These are phyloP conservation scores for Balaeniceps rex DNA, from an alignment of 2,113 vertebrate species.

Conservation along the genomic window DNA sequence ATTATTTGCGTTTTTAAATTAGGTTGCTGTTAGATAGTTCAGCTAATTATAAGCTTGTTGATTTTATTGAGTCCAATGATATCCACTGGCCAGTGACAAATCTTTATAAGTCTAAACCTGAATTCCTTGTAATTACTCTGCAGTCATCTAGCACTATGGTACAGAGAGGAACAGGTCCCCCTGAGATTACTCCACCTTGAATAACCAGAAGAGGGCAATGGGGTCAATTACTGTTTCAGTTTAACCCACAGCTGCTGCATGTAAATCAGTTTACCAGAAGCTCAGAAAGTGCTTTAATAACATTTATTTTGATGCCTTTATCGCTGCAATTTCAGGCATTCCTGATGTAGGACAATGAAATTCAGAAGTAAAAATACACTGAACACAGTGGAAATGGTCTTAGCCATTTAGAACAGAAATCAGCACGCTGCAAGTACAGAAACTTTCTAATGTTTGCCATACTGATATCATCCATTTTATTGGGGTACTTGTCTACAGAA, in stretches of 20 bases:
- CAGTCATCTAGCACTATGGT: constrained; percentile 36
- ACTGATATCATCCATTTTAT: not conserved
- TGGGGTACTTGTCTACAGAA: not conserved
- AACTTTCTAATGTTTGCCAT: not conserved
- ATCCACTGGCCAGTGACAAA: constrained; percentile 65
- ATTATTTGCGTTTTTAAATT: constrained; percentile 77
- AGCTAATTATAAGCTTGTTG: constrained; percentile 72
- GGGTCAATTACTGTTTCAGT: constrained; percentile 74
- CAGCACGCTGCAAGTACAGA: not conserved
- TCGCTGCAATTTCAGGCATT: constrained; percentile 43
- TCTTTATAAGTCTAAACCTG: constrained; percentile 60
- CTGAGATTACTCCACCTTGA: constrained; percentile 66
- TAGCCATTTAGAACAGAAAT: not conserved
- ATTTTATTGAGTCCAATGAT: constrained; percentile 65
- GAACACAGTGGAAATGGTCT: not conserved
- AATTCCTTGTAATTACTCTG: constrained; percentile 69
- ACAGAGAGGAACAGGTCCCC: constrained; percentile 59
- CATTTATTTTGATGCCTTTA: constrained; percentile 49
- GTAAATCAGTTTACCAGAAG: constrained; percentile 67
- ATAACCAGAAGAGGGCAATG: constrained; percentile 52
- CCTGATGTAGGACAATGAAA: not conserved
- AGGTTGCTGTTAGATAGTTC: constrained; percentile 61
- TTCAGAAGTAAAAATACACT: not conserved
- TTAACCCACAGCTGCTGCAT: constrained; percentile 56
- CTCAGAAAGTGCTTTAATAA: constrained; percentile 16